Conservation (phyloP, 2,113 vertebrate species). For the Falcunculus frontatus region DNA sequence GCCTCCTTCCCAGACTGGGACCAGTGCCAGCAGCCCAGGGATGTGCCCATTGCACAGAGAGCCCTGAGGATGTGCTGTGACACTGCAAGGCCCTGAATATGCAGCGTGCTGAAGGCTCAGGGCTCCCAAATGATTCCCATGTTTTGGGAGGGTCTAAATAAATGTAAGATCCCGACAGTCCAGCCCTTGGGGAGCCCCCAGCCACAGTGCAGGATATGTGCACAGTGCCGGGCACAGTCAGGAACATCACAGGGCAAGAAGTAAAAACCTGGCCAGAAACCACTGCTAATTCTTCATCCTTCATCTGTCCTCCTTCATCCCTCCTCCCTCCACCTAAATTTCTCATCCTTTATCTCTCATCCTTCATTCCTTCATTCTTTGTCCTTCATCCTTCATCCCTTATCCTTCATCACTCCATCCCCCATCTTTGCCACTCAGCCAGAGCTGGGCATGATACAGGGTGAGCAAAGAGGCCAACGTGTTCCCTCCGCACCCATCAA, state of each 20-base stretch:
- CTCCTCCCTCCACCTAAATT: neutral
- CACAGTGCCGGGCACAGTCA: neutral
- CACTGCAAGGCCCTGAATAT: neutral
- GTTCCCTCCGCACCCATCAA: neutral
- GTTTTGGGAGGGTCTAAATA: neutral
- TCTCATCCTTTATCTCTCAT: neutral
- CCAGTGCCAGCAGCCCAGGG: neutral
- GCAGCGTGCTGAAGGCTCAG: neutral
- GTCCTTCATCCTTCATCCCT: neutral
- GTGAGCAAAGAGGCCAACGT: neutral
- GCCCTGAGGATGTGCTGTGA: rapidly evolving
- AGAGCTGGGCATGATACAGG: neutral
- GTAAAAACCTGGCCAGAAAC: neutral
- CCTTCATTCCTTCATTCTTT: neutral
- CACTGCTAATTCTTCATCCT: neutral
- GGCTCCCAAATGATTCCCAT: neutral
- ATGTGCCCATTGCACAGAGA: neutral
- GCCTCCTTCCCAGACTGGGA: neutral
- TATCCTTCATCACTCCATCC: neutral
- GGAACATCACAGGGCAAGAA: neutral
- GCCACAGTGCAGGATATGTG: neutral
- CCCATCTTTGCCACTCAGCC: neutral
- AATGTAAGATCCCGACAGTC: neutral
- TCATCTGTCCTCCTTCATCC: neutral
- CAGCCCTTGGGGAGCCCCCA: neutral